phyloP scores from a whole-genome alignment of 1,140 invertebrate genomes.

The Aphis craccivora region DNA sequence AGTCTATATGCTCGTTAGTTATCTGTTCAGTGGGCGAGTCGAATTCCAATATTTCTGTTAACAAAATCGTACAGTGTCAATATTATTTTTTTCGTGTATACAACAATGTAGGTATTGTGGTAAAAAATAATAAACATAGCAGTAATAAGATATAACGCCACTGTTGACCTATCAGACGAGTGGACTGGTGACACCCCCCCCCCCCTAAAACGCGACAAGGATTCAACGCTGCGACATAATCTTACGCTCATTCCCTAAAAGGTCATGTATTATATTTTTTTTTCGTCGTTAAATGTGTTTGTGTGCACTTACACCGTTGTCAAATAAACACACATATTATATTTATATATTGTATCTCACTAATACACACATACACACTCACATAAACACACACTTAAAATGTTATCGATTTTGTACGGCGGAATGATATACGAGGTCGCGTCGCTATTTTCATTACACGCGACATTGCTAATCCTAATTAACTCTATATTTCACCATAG shows the following conservation, averaged over 20 bases:
- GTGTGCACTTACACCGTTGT: not conserved
- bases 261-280: not conserved
- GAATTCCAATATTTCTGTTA: constrained; percentile 45
- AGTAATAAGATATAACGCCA: no score
- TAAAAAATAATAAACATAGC: not conserved
- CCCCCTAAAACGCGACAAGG: not conserved
- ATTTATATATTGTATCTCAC: not conserved
- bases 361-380: not conserved
- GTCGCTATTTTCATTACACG: constrained; percentile 46
- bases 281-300: no score
- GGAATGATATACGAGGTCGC: constrained; percentile 49
- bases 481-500: constrained; percentile 41
- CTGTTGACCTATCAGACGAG: not conserved
- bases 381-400: not conserved
- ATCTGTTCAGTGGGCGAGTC: constrained; percentile 1
- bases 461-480: constrained; percentile 56
- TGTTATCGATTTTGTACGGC: constrained; percentile 17
- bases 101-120: not conserved
- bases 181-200: not conserved
- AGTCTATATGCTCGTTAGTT: not conserved
- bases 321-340: not conserved
- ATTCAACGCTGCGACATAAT: not conserved
- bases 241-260: not conserved
- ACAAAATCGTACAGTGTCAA: not conserved
- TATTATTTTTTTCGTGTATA: not conserved